Conservation (phyloP, 2,888 invertebrate genomes). For the Ellobium chinense region DNA sequence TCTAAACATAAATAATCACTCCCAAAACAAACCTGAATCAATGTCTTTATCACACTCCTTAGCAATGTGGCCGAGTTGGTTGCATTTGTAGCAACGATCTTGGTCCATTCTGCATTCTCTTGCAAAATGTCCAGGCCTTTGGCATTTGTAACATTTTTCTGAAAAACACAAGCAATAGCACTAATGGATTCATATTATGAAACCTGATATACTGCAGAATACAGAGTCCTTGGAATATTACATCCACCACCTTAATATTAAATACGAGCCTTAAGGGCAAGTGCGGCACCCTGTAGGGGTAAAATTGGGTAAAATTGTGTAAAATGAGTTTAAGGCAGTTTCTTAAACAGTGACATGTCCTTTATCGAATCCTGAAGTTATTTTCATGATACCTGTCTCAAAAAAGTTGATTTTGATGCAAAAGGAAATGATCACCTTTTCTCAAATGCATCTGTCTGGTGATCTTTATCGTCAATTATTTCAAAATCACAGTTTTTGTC, state of each 20-base stretch:
- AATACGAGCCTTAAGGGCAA: too few relatives aligned
- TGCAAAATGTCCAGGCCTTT: conserved; percentile 85
- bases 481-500: too few relatives aligned
- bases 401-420: too few relatives aligned
- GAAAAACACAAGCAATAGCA: conserved; percentile 46
- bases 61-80: conserved; percentile 85
- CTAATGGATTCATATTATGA: background rate
- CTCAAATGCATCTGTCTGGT: too few relatives aligned
- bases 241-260: background rate
- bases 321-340: too few relatives aligned
- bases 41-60: conserved; percentile 72
- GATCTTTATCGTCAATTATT: too few relatives aligned
- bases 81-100: conserved; percentile 87
- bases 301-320: too few relatives aligned
- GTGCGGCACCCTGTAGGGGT: too few relatives aligned
- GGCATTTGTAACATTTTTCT: conserved; percentile 96
- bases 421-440: too few relatives aligned
- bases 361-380: too few relatives aligned
- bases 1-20: background rate
- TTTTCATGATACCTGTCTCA: too few relatives aligned
- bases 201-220: background rate
- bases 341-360: too few relatives aligned
- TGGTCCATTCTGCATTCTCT: conserved; percentile 87
- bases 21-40: conserved; percentile 62
- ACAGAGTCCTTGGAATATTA: background rate